phyloP scores from a whole-genome alignment of 2,888 invertebrate genomes.

The Dilophus febrilis region DNA sequence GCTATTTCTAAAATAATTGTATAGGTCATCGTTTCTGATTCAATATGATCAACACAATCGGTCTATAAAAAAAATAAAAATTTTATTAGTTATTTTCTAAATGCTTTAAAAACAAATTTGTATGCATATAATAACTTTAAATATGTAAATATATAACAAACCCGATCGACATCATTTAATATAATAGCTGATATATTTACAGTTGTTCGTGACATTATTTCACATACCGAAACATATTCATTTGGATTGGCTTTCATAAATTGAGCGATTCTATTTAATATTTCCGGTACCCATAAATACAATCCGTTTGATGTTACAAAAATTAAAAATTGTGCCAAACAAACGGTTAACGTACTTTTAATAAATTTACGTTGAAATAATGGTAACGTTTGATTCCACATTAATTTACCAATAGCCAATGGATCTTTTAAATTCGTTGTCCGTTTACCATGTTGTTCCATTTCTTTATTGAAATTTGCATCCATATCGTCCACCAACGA shows the following conservation, averaged over 20 bases:
- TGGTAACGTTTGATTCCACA: slow-evolving; percentile 25
- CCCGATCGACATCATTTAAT: too few species aligned
- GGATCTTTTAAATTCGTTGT: slow-evolving; percentile 6
- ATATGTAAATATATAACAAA: too few species aligned
- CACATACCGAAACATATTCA: slow-evolving; percentile 19
- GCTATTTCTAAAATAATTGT: slow-evolving; percentile 18
- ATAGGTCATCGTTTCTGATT: slow-evolving; percentile 19
- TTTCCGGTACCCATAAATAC: slow-evolving; percentile 26
- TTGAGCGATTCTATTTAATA: slow-evolving; percentile 21
- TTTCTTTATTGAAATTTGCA: background rate
- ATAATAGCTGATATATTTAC: background rate
- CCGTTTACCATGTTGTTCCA: too few species aligned
- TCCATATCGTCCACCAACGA: slow-evolving; percentile 3
- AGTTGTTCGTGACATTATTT: slow-evolving; percentile 16
- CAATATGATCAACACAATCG: slow-evolving; percentile 17
- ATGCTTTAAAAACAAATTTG: too few species aligned
- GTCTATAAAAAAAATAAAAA: background rate
- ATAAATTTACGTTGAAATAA: slow-evolving; percentile 20
- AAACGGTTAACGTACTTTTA: slow-evolving; percentile 19
- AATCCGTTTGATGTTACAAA: slow-evolving; percentile 23
- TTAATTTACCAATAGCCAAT: slow-evolving; percentile 15
- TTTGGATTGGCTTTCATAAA: slow-evolving; percentile 17
- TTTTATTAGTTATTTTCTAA: background rate
- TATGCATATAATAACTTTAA: too few species aligned
- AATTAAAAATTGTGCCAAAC: slow-evolving; percentile 22